phyloP scores from a whole-genome alignment of 2,113 vertebrate genomes.

The Alces alces region DNA sequence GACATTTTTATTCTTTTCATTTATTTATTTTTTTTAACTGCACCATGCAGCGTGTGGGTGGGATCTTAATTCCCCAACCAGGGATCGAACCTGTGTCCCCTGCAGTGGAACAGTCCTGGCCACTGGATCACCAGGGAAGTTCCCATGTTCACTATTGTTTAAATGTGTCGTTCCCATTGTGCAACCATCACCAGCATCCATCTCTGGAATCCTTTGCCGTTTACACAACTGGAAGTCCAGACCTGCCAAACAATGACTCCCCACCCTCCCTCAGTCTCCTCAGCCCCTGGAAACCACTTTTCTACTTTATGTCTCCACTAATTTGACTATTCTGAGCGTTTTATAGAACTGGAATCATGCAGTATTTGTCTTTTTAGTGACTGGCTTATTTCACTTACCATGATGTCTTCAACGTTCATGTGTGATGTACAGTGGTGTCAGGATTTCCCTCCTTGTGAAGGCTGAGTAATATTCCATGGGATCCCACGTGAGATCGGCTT shows the following conservation, averaged over 20 bases:
- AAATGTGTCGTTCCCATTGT: fast-evolving
- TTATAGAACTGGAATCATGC: neutral
- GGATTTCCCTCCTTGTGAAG: neutral
- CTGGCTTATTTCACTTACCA: neutral
- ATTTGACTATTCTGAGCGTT: neutral
- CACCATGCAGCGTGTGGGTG: neutral
- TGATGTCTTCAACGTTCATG: neutral
- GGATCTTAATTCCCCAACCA: neutral
- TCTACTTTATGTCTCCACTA: neutral
- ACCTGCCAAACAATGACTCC: fast-evolving
- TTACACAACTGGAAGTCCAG: neutral
- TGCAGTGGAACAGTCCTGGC: neutral
- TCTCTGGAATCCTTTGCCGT: neutral
- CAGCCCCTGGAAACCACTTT: neutral
- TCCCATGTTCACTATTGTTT: neutral
- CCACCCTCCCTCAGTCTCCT: neutral
- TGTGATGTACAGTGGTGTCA: fast-evolving
- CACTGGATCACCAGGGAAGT: neutral
- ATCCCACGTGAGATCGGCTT: no score
- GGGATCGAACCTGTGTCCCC: neutral
- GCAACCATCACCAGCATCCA: neutral
- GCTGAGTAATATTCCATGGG: neutral
- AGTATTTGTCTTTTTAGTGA: no score
- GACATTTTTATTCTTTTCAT: neutral
- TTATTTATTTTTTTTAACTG: neutral